Base-by-base conservation (phyloP, 2,113 vertebrate genomes). In the Platycercus adscitus region DNA sequence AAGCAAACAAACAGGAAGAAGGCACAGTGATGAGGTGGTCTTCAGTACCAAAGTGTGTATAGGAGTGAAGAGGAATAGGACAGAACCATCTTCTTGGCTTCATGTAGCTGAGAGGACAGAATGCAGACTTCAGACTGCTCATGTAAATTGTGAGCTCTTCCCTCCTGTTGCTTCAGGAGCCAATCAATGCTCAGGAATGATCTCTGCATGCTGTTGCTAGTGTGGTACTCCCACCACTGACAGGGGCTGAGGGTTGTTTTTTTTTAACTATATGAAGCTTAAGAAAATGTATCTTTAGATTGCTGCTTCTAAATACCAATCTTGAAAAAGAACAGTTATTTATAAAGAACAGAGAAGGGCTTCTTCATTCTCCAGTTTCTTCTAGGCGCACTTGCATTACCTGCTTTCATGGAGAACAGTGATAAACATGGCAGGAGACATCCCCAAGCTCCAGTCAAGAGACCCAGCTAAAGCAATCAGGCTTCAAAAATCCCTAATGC, bases 41-140 rank as follows among this genome's bases (percentile, higher is more conserved):
- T 82, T 44, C 47, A 33, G 70, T 2, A 25, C 12, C 10, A 41
- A 89, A 43, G n/a, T 0, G 0, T 23, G 11, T 2, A 6, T 25
- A n/a, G 24, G 47, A 26, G 11, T n/a, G 47, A 88, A 47, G 53
- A 91, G 44, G 33, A 43, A 26, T 1, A 55, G 84, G 52, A 26
- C 35, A 69, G 66, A 72, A 69, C 33, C 35, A 68, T 17, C 41
- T 49, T 12, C 47, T 41, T 3, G 0, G 56, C 41, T 72, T 86
- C 25, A 13, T 0, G 1, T 13, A 18, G 26, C 56, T 0, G 1
- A 47, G 23, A 47, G 35, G 63, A 47, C 31, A 2, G 5, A 43
- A 43, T 4, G 37, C 29, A 33, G 63, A 17, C 18, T 16, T 13
- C 35, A 58, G 50, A 58, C 10, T 0, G 3, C 63, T 80, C 25